Evolutionary conservation across 2,888 invertebrate species (phyloP), one percentile per base, ranked within the genome.

Genomic region (Nemotelus nigrinus): DNA sequence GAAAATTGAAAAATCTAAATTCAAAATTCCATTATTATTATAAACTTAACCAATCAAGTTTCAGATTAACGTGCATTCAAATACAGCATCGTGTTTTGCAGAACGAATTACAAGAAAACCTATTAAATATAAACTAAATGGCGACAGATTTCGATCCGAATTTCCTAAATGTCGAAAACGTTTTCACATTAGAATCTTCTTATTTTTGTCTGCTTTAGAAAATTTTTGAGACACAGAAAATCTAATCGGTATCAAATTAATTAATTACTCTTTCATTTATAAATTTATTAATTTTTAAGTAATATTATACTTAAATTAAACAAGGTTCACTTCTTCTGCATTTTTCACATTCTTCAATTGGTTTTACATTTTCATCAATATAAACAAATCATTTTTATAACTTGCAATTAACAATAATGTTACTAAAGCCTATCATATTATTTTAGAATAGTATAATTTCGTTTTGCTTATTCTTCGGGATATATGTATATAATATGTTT

Each of bases 381-480:
- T 74, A 74, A 74, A 74, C 74, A 74, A 65, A 74, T 60, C 47
- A 60, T 74, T 74, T 47, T 72, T 72, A 58, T 58, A 72, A 74
- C 63, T 74, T 58, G 10, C 63, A 74, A 60, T 74, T 70, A 70
- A 55, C 55, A 55, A 70, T 74, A 74, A 74, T 63, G 74, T 76
- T 80, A 81, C 81, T 82, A 82, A 81, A 81, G 80, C 81, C 77
- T 81, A 80, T n/a, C n/a, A n/a, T 81, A 81, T 78, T 82, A 80
- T 81, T 80, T 81, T 78, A 80, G 76, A 44, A 77, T 72, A 57
- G n/a, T n/a, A n/a, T n/a, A 68, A 76, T 75, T 77, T 45, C 63
- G 65, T 76, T 78, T 68, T 77, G n/a, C 63, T 76, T 71, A 41
- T 41, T 43, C 58, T 71, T 79, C 63, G 5, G 76, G 77, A 65